phyloP scores from a whole-genome alignment of 2,888 invertebrate species.

The Aphidius colemani region DNA sequence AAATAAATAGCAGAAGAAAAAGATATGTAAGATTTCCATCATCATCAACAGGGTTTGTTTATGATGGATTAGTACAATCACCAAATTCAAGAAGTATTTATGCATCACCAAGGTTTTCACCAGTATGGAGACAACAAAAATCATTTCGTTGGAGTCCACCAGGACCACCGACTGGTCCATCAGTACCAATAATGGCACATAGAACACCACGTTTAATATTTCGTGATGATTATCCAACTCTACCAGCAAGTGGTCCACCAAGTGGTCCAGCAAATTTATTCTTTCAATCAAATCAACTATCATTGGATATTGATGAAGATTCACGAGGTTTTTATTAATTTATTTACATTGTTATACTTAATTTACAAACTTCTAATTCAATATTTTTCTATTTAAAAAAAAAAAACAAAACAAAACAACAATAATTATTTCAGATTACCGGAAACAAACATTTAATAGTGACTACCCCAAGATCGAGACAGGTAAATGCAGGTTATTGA shows the following conservation, averaged over 20 bases:
- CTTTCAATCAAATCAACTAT: slow-evolving; percentile 55
- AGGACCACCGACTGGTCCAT: slow-evolving; percentile 22
- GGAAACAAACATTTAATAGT: slow-evolving; percentile 52
- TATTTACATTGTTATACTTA: too few relatives aligned
- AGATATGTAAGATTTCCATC: slow-evolving; percentile 52
- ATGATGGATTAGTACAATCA: slow-evolving; percentile 33
- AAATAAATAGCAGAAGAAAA: slow-evolving; percentile 25
- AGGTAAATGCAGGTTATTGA: slow-evolving; percentile 41
- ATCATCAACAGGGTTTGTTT: slow-evolving; percentile 44
- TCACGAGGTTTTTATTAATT: slow-evolving; percentile 46
- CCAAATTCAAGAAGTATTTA: slow-evolving; percentile 35
- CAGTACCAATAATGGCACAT: slow-evolving; percentile 55
- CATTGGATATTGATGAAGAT: slow-evolving; percentile 53
- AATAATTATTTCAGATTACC: slow-evolving; percentile 50
- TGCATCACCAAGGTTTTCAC: slow-evolving; percentile 39
- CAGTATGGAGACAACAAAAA: slow-evolving; percentile 54
- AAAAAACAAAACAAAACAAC: neutral
- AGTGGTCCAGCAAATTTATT: slow-evolving; percentile 46
- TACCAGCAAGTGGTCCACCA: slow-evolving; percentile 43
- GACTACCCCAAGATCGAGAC: slow-evolving; percentile 56
- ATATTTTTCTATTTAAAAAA: slow-evolving; percentile 7
- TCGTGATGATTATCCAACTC: slow-evolving; percentile 53
- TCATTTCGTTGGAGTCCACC: slow-evolving; percentile 51
- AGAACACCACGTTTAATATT: slow-evolving; percentile 56
- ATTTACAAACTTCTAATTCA: neutral